Conservation (phyloP, 2,797 vertebrate species). For the Cheirogaleus major region DNA sequence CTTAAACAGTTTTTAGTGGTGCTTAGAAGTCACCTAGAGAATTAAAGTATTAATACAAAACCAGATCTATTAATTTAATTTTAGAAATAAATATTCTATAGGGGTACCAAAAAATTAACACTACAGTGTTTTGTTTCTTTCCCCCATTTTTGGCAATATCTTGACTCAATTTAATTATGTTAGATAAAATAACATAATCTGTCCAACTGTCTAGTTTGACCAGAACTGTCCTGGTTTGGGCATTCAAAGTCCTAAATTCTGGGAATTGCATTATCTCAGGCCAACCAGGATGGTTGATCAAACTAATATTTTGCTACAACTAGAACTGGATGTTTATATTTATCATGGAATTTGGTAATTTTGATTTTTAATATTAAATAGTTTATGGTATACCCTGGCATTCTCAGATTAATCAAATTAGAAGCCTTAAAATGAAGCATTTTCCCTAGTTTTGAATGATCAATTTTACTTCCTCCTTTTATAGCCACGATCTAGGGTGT, state of each 20-base stretch:
- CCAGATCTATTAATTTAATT: not conserved
- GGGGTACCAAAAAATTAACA: not conserved
- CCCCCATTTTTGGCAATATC: not conserved
- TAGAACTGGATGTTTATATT: not conserved
- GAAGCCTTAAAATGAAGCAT: not conserved
- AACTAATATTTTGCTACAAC: not conserved
- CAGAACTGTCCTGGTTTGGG: not conserved
- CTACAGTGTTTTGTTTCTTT: not conserved
- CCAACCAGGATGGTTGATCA: not conserved
- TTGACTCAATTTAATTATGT: not conserved
- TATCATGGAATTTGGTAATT: constrained; percentile 4
- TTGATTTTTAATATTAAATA: constrained; percentile 24
- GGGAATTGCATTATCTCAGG: not conserved
- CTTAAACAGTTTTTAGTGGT: not conserved
- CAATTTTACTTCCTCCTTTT: not conserved
- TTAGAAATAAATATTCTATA: not conserved
- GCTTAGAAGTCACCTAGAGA: not conserved
- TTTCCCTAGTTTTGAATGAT: not conserved
- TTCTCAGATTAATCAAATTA: constrained; percentile 38
- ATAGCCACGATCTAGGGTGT: not conserved
- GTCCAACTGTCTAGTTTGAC: not conserved
- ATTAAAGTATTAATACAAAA: not conserved
- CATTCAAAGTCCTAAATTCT: not conserved
- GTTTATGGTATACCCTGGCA: not conserved
- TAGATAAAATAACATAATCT: not conserved